phyloP scores from a whole-genome alignment of 2,113 vertebrate genomes.

The Apeltes quadracus region DNA sequence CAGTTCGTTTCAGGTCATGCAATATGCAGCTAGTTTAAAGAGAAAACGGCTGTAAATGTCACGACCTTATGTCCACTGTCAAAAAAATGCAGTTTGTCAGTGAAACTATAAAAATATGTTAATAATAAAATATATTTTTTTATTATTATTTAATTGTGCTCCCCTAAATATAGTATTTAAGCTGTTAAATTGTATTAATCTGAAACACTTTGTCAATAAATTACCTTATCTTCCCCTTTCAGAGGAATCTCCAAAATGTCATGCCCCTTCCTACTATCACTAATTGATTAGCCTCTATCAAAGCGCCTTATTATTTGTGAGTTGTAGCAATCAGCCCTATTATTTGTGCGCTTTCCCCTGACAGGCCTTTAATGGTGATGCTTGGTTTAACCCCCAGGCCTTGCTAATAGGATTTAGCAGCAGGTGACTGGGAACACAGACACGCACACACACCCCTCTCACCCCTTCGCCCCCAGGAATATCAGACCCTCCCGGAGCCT shows the following conservation, averaged over 20 bases:
- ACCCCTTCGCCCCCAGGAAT: conserved; percentile 77
- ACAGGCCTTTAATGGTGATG: conserved; percentile 82
- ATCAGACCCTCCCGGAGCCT: conserved; percentile 72
- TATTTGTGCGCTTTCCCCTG: conserved; percentile 82
- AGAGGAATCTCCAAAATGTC: conserved; percentile 41
- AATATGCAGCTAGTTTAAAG: conserved; percentile 4
- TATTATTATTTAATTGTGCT: not conserved
- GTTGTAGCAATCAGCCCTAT: conserved; percentile 84
- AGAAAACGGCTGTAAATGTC: not conserved
- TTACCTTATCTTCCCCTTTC: conserved; percentile 13
- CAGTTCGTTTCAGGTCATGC: conserved; percentile 16
- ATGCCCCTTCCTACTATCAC: conserved; percentile 65
- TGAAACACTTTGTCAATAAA: conserved; percentile 21
- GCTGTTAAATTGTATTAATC: conserved; percentile 18
- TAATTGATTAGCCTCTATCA: conserved; percentile 82
- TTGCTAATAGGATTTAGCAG: conserved; percentile 82
- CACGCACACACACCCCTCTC: conserved; percentile 71
- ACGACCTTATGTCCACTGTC: not conserved
- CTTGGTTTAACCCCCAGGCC: conserved; percentile 81
- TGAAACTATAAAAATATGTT: not conserved
- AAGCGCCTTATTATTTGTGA: conserved; percentile 82
- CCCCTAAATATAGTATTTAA: conserved; percentile 11
- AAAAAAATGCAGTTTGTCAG: not conserved
- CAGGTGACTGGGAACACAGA: conserved; percentile 80
- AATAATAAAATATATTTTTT: not conserved